phyloP scores from a whole-genome alignment of 1,140 invertebrate genomes.

The Polyergus mexicanus region DNA sequence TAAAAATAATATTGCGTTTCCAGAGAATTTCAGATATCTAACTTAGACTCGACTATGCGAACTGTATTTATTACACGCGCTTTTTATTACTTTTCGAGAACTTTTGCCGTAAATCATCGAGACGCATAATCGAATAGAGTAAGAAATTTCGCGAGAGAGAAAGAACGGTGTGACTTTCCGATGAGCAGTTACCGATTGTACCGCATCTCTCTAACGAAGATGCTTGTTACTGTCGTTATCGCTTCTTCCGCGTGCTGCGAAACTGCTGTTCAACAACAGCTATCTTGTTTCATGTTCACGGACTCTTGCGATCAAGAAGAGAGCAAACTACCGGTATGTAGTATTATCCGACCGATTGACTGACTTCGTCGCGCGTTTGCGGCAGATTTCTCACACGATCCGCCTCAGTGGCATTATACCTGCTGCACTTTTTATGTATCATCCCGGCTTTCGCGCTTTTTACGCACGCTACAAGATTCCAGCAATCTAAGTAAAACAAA shows the following conservation, averaged over 20 bases:
- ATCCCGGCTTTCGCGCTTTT: neutral
- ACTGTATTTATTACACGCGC: neutral
- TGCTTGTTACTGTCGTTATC: constrained; percentile 67
- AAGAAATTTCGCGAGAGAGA: constrained; percentile 28
- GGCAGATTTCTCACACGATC: constrained; percentile 34
- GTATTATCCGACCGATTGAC: constrained; percentile 31
- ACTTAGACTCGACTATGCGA: neutral
- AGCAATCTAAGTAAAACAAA: neutral
- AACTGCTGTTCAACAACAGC: constrained; percentile 50
- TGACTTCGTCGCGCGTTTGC: neutral
- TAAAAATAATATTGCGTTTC: neutral
- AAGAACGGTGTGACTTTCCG: constrained; percentile 44
- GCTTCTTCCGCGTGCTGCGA: constrained; percentile 63
- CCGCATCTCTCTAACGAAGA: constrained; percentile 56
- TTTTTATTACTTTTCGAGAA: neutral
- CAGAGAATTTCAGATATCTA: neutral
- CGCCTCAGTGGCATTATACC: neutral
- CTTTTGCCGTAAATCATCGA: constrained; percentile 3
- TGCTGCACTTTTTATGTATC: constrained; percentile 42
- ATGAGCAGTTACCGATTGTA: constrained; percentile 55
- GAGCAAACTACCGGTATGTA: constrained; percentile 44
- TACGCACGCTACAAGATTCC: neutral
- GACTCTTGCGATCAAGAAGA: constrained; percentile 19
- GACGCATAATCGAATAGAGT: neutral
- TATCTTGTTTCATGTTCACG: constrained; percentile 42